Evolutionary conservation across 1,140 invertebrate species (phyloP), one percentile per base, ranked within the genome.

Genomic region (Holotrichia oblita): DNA sequence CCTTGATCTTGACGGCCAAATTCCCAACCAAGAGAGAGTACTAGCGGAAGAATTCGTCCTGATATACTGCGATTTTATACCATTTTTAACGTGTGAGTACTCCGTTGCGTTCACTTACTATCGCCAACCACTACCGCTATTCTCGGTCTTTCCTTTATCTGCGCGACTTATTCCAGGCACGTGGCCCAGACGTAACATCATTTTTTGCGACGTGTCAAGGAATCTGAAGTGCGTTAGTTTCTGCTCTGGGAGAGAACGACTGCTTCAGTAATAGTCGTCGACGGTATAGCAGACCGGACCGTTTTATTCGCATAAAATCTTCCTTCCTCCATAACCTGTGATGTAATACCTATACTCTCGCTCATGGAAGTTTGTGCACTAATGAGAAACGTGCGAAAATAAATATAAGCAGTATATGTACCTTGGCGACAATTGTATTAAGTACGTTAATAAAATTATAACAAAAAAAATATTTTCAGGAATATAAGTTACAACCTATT

Each of bases 181-280:
- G 61, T 69, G 10, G 7, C 8, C 8, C 10, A 20, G 27, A 34
- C 61, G 61, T 69, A 69, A 69, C 61, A 69, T 69, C 61, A 69
- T 69, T 69, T 69, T 69, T 69, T 69, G 61, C 61, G 61, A 69
- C 61, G 61, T 69, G 61, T 69, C 61, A 69, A 69, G 61, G 61
- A 69, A 69, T 22, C 22, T 22, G 22, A 69, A 27, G 61, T 69
- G 61, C 9, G 61, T 17, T 64, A 69, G 61, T 22, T 69, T 69
- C 8, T 69, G 8, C 61, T 69, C 22, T 10, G 61, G 27, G 22
- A 20, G 22, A 69, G 17, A 20, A 69, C 61, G 22, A 20, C 12
- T 69, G 3, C 61, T 34, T 34, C 27, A 12, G 22, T 69, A 34
- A 69, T 69, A 12, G 61, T 34, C 20, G 27, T 27, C 61, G 61